Conservation (phyloP, 2,888 invertebrate genomes). For the Polylopha cassiicola region DNA sequence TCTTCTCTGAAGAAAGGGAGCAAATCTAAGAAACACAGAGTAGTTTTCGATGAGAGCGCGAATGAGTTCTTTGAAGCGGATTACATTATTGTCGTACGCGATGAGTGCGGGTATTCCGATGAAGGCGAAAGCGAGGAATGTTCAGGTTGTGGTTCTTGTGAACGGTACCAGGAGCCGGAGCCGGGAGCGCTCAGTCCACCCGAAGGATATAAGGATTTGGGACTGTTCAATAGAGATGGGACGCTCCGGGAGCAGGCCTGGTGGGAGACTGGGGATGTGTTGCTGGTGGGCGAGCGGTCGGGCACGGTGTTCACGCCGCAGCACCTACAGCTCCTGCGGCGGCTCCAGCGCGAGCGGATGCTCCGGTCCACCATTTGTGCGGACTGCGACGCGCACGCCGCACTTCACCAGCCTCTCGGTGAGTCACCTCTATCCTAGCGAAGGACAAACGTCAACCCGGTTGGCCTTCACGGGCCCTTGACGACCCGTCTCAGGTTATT, state of each 20-base stretch:
- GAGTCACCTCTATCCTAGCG: conserved; percentile 55
- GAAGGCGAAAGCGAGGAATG: conserved; percentile 88
- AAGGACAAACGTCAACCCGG: conserved; percentile 16
- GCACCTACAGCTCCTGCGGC: conserved; percentile 80
- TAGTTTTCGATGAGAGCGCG: conserved; percentile 91
- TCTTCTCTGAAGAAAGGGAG: conserved; percentile 87
- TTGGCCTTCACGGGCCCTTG: too few species aligned
- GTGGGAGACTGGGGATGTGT: conserved; percentile 78
- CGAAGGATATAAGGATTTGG: conserved; percentile 93
- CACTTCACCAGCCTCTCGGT: conserved; percentile 68
- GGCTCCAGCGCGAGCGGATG: conserved; percentile 79
- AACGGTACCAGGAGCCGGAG: conserved; percentile 83
- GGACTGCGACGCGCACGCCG: conserved; percentile 69
- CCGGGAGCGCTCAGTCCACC: conserved; percentile 92
- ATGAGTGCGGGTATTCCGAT: conserved; percentile 89
- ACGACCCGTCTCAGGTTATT: too few species aligned
- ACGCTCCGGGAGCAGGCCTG: conserved; percentile 76
- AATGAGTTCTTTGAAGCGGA: conserved; percentile 96
- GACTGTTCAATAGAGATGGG: conserved; percentile 77
- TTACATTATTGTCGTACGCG: conserved; percentile 92
- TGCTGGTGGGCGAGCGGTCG: conserved; percentile 73
- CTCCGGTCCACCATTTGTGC: conserved; percentile 75
- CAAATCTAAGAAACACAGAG: conserved; percentile 85
- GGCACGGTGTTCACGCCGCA: conserved; percentile 81
- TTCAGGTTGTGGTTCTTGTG: conserved; percentile 74